Conservation (phyloP, 2,113 vertebrate genomes). For the Hydrochoerus hydrochaeris region DNA sequence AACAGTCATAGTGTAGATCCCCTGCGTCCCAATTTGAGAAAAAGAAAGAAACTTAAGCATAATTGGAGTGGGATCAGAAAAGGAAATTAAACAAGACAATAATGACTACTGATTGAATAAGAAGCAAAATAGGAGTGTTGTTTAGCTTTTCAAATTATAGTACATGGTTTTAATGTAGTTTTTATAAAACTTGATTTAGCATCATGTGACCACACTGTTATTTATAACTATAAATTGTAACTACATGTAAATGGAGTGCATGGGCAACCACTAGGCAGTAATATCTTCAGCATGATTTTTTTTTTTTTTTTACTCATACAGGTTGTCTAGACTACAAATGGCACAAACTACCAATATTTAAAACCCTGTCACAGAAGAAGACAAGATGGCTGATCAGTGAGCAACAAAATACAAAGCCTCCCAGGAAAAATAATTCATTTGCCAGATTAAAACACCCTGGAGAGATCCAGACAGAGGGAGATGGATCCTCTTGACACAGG, state of each 20-base stretch:
- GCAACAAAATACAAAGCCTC: too few species aligned
- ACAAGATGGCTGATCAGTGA: too few species aligned
- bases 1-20: slow-evolving; percentile 9
- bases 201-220: slow-evolving; percentile 3
- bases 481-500: too few species aligned
- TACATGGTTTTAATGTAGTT: slow-evolving; percentile 62
- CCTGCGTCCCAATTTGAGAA: slow-evolving; percentile 61
- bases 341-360: neutral
- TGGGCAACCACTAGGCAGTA: neutral
- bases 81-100: slow-evolving; percentile 12
- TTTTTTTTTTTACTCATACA: neutral
- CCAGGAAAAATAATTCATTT: too few species aligned
- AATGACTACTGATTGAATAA: slow-evolving; percentile 59
- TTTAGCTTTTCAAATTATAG: slow-evolving; percentile 65
- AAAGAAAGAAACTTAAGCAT: slow-evolving; percentile 61
- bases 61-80: neutral
- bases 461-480: too few species aligned
- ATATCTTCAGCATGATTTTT: slow-evolving; percentile 47
- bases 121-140: neutral
- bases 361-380: too few species aligned
- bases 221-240: slow-evolving; percentile 14
- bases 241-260: slow-evolving; percentile 52
- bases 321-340: slow-evolving; percentile 35
- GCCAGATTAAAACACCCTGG: too few species aligned
- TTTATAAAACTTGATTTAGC: slow-evolving; percentile 66